Conservation (phyloP, 2,888 invertebrate genomes). For the Synanthedon formicaeformis region DNA sequence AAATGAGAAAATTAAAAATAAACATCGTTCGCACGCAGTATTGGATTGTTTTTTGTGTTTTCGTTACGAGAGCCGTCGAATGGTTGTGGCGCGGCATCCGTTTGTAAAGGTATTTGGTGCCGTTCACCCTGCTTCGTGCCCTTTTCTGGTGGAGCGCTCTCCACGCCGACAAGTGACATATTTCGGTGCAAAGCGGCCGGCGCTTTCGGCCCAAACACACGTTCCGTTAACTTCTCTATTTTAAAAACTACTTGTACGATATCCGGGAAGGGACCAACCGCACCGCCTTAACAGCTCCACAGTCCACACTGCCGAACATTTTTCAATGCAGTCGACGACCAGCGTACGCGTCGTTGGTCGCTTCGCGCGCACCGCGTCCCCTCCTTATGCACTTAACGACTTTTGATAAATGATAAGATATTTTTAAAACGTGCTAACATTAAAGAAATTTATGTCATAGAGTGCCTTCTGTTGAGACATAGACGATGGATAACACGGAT, state of each 20-base stretch:
- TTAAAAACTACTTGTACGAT: slow-evolving; percentile 65
- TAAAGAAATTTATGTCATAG: slow-evolving; percentile 6
- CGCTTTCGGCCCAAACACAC: slow-evolving; percentile 65
- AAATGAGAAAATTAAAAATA: too few relatives aligned
- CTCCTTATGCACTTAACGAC: slow-evolving; percentile 43
- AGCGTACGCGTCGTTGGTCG: slow-evolving; percentile 63
- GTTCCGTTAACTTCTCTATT: slow-evolving; percentile 68
- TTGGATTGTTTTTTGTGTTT: neutral
- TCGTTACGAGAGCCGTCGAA: neutral
- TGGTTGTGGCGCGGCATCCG: neutral
- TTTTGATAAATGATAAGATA: slow-evolving; percentile 45
- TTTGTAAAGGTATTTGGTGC: slow-evolving; percentile 13
- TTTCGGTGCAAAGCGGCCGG: slow-evolving; percentile 62
- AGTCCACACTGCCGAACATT: slow-evolving; percentile 45
- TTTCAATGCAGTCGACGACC: slow-evolving; percentile 59
- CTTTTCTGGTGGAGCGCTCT: slow-evolving; percentile 26
- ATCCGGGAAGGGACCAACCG: slow-evolving; percentile 67
- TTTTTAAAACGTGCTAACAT: slow-evolving; percentile 26
- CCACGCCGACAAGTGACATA: slow-evolving; percentile 54
- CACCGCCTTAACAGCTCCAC: slow-evolving; percentile 20
- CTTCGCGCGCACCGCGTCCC: slow-evolving; percentile 58
- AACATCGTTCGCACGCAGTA: neutral
- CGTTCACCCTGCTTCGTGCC: slow-evolving; percentile 40
- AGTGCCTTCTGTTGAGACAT: slow-evolving; percentile 37
- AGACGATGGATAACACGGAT: slow-evolving; percentile 51